phyloP scores from a whole-genome alignment of 2,113 vertebrate species.

The Eupsittula cactorum region DNA sequence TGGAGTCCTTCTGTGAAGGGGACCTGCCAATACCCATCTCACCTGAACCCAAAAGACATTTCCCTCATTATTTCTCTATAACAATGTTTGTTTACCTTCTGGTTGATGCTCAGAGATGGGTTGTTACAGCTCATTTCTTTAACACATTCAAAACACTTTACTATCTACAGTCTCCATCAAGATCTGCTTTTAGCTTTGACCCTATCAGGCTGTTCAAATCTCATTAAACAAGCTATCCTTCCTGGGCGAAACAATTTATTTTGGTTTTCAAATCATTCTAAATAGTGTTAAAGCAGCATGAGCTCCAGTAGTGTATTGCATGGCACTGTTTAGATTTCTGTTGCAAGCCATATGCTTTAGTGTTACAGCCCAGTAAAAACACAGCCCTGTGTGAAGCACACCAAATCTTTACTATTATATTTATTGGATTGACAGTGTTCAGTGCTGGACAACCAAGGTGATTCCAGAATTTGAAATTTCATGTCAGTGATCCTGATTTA shows the following conservation, averaged over 20 bases:
- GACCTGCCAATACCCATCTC: neutral
- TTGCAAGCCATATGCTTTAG: neutral
- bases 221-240: neutral
- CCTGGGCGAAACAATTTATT: neutral
- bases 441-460: neutral
- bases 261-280: neutral
- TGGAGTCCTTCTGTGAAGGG: neutral
- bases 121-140: neutral
- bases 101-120: neutral
- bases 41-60: neutral
- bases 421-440: neutral
- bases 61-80: neutral
- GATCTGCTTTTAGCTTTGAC: neutral
- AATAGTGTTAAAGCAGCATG: neutral
- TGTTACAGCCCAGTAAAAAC: neutral
- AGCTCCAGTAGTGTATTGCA: neutral
- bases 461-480: neutral
- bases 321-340: neutral
- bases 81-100: neutral
- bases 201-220: neutral
- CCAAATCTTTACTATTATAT: neutral
- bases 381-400: neutral
- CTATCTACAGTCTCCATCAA: neutral
- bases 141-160: neutral
- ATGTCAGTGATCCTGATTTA: neutral